Base-by-base conservation (phyloP, 2,113 vertebrate species). In the Ia io region DNA sequence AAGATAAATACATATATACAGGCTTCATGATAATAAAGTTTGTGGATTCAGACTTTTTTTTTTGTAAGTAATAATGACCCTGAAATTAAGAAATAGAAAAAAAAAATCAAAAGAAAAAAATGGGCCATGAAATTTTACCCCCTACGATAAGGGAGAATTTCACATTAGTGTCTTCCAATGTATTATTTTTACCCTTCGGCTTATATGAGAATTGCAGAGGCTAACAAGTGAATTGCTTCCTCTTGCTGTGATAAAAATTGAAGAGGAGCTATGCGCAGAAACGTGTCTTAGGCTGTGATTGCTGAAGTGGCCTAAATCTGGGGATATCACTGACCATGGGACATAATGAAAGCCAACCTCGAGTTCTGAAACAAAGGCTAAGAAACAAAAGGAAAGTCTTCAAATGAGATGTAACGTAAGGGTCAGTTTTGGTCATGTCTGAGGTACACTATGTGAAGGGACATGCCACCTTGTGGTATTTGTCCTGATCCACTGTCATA, bases 51-150 rank as follows among this genome's bases (percentile, higher is more conserved):
- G 83, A 28, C 69, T 14, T 78, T 30, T 25, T n/a, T n/a, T 70
- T 95, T 93, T 42, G 84, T 16, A 93, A 94, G 22, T 44, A 90
- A 10, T 51, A 28, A 90, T 44, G 14, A 74, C 28, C n/a, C 53
- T 44, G 69, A 97, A 97, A 35, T 44, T 93, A 91, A 84, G 37
- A 94, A 88, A 86, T 11, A 79, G 44, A 59, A 25, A 61, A 95
- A 63, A 65, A 92, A 92, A 94, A 95, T 83, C 86, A 71, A 95
- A 94, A 88, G 71, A 96, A 93, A 44, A 96, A 96, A 96, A 85
- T 67, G 35, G 49, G 73, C 49, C 65, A 71, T 92, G 71, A 87
- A 90, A 85, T 44, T 83, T 94, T 90, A 35, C 89, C 87, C 88
- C 18, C 65, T 77, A 77, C 5, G 44, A 92, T 73, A 85, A 67